These are phyloP conservation scores for Deilephila porcellus DNA, from an alignment of 2,888 invertebrate species.

Conservation along the genomic window DNA sequence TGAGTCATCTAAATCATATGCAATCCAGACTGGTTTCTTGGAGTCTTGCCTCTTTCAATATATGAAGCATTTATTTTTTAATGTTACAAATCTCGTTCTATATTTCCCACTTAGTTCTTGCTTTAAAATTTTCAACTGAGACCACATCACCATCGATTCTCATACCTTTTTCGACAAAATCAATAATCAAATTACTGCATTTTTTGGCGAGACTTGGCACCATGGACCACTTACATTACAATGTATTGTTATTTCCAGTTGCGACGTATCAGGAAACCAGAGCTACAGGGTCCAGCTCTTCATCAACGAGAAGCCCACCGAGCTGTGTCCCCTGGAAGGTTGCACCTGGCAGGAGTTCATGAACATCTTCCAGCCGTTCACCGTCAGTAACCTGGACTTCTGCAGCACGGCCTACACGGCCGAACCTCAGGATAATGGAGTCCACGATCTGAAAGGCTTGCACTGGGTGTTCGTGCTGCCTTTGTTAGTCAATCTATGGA, in stretches of 20 bases:
- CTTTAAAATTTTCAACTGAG: no score
- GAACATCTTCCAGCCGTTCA: conserved; percentile 58
- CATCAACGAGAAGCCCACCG: conserved; percentile 63
- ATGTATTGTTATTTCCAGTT: conserved; percentile 52
- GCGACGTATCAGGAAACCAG: conserved; percentile 49
- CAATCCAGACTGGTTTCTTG: no score
- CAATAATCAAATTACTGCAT: no score
- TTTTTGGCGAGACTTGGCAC: no score
- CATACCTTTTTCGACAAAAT: no score
- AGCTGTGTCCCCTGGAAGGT: conserved; percentile 64
- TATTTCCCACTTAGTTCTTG: no score
- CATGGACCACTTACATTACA: background rate
- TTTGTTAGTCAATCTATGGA: conserved; percentile 23
- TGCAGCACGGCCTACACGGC: conserved; percentile 53
- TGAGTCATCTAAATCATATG: no score
- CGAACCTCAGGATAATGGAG: conserved; percentile 31
- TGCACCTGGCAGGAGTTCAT: conserved; percentile 70
- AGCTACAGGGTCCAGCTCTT: conserved; percentile 64
- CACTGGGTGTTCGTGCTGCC: conserved; percentile 31
- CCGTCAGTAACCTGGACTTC: conserved; percentile 58
- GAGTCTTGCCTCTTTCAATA: no score
- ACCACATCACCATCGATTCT: no score
- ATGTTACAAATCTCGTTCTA: no score
- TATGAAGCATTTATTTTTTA: no score
- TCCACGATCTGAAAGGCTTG: conserved; percentile 7